These are phyloP conservation scores for Lepidothrix coronata DNA, from an alignment of 2,113 vertebrate genomes.

Conservation along the genomic window DNA sequence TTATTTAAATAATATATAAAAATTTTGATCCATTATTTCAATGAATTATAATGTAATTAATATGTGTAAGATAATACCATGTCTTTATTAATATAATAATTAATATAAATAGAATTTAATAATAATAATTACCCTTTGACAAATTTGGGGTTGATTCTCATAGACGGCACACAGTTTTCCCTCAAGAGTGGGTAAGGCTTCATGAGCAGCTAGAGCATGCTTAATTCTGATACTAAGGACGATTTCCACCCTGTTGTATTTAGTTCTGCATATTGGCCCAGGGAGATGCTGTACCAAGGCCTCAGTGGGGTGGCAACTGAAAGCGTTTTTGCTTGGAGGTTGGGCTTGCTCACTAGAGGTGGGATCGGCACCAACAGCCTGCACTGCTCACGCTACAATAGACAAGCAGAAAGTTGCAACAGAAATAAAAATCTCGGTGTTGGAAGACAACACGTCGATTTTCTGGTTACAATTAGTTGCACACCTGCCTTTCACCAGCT, in stretches of 20 bases:
- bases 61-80: background rate
- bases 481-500: background rate
- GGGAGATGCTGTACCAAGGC: background rate
- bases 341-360: background rate
- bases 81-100: background rate
- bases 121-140: background rate
- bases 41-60: background rate
- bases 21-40: no score
- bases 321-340: background rate
- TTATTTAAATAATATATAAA: background rate
- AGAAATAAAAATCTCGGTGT: background rate
- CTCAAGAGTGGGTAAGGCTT: background rate
- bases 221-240: background rate
- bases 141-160: background rate
- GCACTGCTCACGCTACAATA: background rate
- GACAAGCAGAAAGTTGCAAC: background rate
- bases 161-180: background rate
- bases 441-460: background rate
- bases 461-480: background rate
- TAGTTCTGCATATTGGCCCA: background rate
- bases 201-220: background rate
- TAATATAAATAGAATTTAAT: background rate
- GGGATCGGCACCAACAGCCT: background rate
- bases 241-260: background rate
- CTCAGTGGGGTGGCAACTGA: accelerated